Evolutionary conservation across 2,888 invertebrate species (phyloP), one percentile per base, ranked within the genome.

Genomic region (Orthonychiurus folsomi): DNA sequence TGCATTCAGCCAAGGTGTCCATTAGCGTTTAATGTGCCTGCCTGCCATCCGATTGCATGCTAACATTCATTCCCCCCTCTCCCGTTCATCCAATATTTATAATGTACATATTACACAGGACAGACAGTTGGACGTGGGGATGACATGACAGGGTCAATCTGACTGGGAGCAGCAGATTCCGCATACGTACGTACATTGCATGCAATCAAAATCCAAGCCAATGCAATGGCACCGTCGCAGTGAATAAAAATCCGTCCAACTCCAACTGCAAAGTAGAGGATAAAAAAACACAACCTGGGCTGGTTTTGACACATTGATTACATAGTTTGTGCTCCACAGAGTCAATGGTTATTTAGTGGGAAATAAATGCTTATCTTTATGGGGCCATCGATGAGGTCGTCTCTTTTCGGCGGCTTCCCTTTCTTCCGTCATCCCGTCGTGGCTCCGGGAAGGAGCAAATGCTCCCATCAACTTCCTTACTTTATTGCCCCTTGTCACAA

Each of bases 271-370:
- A 9, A 9, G 37, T 15, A 37, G 5, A 9, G 37, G 37, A 37
- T 37, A 9, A n/a, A n/a, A n/a, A 48, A 12, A 48, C 15, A 48
- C 48, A n/a, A 12, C n/a, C 48, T 52, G 52, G 20, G 52, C 37
- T 60, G 59, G 54, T 63, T 59, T 52, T 63, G 66, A 63, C 66
- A 63, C 58, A 59, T 66, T 66, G 63, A 63, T 63, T 63, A 63
- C 50, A 63, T 60, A 57, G 28, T 58, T 28, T 61, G 47, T 48
- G 21, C 3, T 3, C 23, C 50, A 5, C 47, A 50, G 55, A 66
- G 59, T 66, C 66, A 66, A 66, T 62, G 66, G 62, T 60, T 63
- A 66, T 66, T 66, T 66, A 66, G 66, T 63, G 62, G 62, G 63
- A 60, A 66, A 66, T 66, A 63, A 63, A 60, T 63, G 62, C 59